A percentile compares a stretch with the other conserved stretches of the same genome.
These are phyloP conservation scores for Porites lobata DNA, from an alignment of 92 coral and sea anemone species.

Conservation along the genomic window DNA sequence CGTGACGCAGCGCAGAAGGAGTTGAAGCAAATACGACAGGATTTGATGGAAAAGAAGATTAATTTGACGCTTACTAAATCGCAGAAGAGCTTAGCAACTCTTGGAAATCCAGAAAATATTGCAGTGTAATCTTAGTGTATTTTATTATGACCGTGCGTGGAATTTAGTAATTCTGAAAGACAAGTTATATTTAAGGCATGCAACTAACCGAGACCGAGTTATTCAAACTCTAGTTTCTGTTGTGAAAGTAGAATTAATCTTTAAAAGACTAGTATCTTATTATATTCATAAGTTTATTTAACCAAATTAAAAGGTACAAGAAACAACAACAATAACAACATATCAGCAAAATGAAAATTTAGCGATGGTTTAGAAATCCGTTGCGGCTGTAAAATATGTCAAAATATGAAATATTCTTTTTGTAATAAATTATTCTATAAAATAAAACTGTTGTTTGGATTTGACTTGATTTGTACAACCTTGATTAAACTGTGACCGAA, in stretches of 20 bases:
- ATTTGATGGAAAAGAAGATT: conserved; percentile 93
- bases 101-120: conserved; percentile 81
- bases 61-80: conserved; percentile 91
- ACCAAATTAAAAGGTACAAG: background rate
- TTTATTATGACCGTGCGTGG: background rate
- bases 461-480: background rate
- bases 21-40: conserved; percentile 92
- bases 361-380: conserved; percentile 1
- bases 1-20: conserved; percentile 97
- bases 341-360: background rate
- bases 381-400: background rate
- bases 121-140: conserved; percentile 41
- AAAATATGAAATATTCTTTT: background rate
- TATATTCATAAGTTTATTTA: no score
- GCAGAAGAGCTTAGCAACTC: conserved; percentile 80
- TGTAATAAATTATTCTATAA: conserved; percentile 18
- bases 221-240: no score
- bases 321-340: background rate
- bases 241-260: no score
- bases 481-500: no score
- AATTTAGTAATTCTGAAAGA: no score
- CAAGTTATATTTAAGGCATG: no score
- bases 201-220: no score
- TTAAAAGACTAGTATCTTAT: no score
- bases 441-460: background rate